Evolutionary conservation across 2,797 vertebrate genomes (phyloP).

Genomic region (Coregonus suidteri): DNA sequence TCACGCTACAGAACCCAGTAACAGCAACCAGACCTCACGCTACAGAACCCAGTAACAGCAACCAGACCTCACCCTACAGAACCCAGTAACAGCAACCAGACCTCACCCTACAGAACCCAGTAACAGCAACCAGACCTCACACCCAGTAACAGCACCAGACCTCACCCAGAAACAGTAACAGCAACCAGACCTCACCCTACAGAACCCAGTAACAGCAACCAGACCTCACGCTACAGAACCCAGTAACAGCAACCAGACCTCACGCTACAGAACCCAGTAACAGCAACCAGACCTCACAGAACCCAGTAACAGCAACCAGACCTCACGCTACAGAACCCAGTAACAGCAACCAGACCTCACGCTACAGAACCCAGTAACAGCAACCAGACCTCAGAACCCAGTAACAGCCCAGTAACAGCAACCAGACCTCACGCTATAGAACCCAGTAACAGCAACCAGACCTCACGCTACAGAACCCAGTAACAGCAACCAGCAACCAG

Average conservation of each 20-base stretch:
- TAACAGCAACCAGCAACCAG: conserved; percentile 49
- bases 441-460: conserved; percentile 42
- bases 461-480: conserved; percentile 13
- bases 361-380: too few relatives aligned
- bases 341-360: too few relatives aligned
- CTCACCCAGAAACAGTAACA: too few relatives aligned
- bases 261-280: too few relatives aligned
- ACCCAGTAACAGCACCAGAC: too few relatives aligned
- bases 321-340: too few relatives aligned
- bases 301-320: conserved; percentile 5
- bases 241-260: too few relatives aligned
- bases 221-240: conserved; percentile 5
- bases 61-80: conserved; percentile 7
- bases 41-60: too few relatives aligned
- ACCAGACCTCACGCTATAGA: conserved; percentile 29
- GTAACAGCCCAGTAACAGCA: conserved; percentile 25
- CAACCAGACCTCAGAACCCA: conserved; percentile 4
- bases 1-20: too few relatives aligned
- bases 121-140: too few relatives aligned
- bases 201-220: too few relatives aligned
- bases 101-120: conserved; percentile 7
- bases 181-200: too few relatives aligned
- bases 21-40: conserved; percentile 54
- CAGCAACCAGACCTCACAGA: background rate
- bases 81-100: conserved; percentile 48